Evolutionary conservation across 1,140 invertebrate genomes (phyloP), one percentile per base, ranked within the genome.

Genomic region (Apis cerana): DNA sequence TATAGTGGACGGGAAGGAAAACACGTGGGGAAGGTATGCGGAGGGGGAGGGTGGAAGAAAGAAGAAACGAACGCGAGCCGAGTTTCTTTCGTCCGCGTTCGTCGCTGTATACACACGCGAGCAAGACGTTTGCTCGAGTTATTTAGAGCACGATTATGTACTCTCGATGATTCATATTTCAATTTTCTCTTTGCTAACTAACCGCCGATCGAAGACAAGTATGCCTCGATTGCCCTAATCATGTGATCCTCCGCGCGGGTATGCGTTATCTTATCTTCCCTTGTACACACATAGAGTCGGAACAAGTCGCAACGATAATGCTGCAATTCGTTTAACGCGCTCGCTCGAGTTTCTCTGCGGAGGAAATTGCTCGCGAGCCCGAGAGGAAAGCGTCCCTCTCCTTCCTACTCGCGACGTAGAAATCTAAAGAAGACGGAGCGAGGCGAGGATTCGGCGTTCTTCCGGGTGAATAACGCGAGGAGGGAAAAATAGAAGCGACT

Each of bases 81-180:
- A 58, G 58, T 82, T 78, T 64, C 82, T 72, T 33, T 76, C 71
- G 27, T 65, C 65, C 64, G 10, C 80, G 79, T 50, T 75, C 70
- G 33, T 67, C 65, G 64, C 1, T 48, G 75, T 19, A 33, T 7
- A 21, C 17, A 33, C 27, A 54, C 54, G 61, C 64, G 61, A 84
- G 67, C 33, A 84, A n/a, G 48, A 56, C 61, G 61, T 12, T 48
- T 62, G 27, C 65, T 15, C 13, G 43, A 61, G 79, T 52, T 88
- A 86, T 88, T 88, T 77, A 69, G 72, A 80, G 61, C 78, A 54
- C 75, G 84, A 78, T 74, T 87, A 75, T 88, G 62, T 77, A 78
- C 71, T 75, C 72, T 10, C 48, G 76, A 83, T 88, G 87, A 89
- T 81, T 89, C 87, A 89, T 81, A 88, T 88, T 85, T 85, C 64